A percentile compares a stretch with the other conserved stretches of the same genome.
These are phyloP conservation scores for Atherix ibis DNA, from an alignment of 2,888 invertebrate genomes.

Conservation along the genomic window DNA sequence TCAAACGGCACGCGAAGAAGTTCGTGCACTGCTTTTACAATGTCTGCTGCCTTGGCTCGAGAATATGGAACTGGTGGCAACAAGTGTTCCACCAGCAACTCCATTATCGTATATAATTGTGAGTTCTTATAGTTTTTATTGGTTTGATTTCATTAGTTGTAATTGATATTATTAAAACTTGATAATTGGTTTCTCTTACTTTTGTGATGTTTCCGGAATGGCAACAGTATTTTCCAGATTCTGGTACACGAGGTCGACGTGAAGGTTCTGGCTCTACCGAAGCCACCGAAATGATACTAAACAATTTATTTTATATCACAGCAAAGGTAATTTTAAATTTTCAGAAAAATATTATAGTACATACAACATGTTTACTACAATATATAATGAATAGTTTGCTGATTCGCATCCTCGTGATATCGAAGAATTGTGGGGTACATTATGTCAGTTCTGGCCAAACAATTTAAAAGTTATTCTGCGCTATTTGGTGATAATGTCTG, in stretches of 20 bases:
- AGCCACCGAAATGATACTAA: constrained; percentile 99
- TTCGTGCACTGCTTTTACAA: constrained; percentile 77
- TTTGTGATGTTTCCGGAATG: neutral
- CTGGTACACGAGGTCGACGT: constrained; percentile 52
- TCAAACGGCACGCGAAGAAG: constrained; percentile 87
- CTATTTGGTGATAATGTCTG: constrained; percentile 89
- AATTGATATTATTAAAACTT: constrained; percentile 11
- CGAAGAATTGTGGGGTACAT: constrained; percentile 89
- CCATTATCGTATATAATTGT: constrained; percentile 75
- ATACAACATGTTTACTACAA: no score
- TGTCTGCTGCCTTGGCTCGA: constrained; percentile 94
- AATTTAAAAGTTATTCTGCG: constrained; percentile 93
- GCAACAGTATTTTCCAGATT: constrained; percentile 40
- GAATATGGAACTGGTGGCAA: constrained; percentile 96
- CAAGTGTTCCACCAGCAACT: constrained; percentile 83
- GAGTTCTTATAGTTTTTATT: constrained; percentile 16
- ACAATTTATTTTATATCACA: constrained; percentile 96
- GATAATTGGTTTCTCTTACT: constrained; percentile 6
- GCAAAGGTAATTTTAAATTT: constrained; percentile 82
- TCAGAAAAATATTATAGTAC: neutral
- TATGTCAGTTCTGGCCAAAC: constrained; percentile 93
- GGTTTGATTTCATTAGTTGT: constrained; percentile 9
- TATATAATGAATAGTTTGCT: constrained; percentile 53
- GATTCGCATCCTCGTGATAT: constrained; percentile 92
- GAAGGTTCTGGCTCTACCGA: constrained; percentile 97